These are phyloP conservation scores for Brachymystax lenok DNA, from an alignment of 2,797 vertebrate species.

Conservation along the genomic window DNA sequence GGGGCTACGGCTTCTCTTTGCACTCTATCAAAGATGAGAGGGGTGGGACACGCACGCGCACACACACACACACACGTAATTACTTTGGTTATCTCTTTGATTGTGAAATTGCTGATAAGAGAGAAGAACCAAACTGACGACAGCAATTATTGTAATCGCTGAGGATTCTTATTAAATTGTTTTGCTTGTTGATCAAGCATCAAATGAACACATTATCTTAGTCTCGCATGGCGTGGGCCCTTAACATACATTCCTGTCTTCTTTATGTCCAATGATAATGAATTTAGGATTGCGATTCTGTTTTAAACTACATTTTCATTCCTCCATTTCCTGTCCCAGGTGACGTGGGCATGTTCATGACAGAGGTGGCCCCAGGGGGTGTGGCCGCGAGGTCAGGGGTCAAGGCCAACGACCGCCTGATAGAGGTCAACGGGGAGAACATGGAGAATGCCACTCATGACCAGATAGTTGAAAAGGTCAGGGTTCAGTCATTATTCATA, in stretches of 20 bases:
- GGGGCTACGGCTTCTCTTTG: constrained; percentile 86
- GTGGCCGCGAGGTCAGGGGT: constrained; percentile 85
- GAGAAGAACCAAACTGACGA: too few species aligned
- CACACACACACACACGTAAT: not conserved
- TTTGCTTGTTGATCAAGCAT: too few species aligned
- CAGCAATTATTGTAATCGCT: too few species aligned
- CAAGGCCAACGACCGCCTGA: constrained; percentile 77
- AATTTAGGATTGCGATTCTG: not conserved
- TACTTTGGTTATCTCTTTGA: not conserved
- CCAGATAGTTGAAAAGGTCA: constrained; percentile 84
- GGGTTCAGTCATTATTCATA: not conserved
- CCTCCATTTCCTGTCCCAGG: constrained; percentile 62
- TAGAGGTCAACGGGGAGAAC: constrained; percentile 90
- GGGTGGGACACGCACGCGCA: too few species aligned
- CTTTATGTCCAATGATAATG: too few species aligned
- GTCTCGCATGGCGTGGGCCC: not conserved
- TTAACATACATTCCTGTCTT: too few species aligned
- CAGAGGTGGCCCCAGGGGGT: constrained; percentile 73
- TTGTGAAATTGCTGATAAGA: not conserved
- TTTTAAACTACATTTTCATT: not conserved
- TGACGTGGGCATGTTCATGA: constrained; percentile 79
- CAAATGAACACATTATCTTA: not conserved
- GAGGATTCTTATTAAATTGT: too few species aligned
- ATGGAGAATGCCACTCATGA: constrained; percentile 80
- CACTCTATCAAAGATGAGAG: constrained; percentile 81